Evolutionary conservation across 2,113 vertebrate genomes (phyloP), one percentile per base, ranked within the genome.

Genomic region (Xiphophorus hellerii): DNA sequence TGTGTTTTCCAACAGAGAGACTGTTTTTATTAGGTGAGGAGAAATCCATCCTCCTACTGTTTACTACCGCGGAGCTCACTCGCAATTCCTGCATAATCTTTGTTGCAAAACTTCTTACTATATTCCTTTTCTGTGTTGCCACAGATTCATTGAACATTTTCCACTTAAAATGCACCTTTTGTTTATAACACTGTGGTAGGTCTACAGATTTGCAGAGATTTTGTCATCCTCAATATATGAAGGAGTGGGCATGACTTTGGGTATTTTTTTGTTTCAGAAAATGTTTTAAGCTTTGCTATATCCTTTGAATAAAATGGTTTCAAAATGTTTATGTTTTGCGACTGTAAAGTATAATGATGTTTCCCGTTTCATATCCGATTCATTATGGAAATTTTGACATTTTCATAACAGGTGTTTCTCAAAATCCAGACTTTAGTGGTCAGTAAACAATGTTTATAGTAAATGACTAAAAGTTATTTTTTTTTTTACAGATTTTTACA

Each of bases 361-460:
- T 54, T 54, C 5, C 48, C 20, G 14, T 54, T 22, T 54, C 5
- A 54, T 54, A 54, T 8, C 14, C 17, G 20, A 25, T 54, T 54
- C 48, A 54, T 51, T 22, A 17, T 66, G 44, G 8, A 3, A 63
- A 33, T 25, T 13, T 27, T 33, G 62, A 13, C 54, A 15, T 30
- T 62, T 61, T 44, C 10, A 3, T 20, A 44, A 48, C 27, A 14
- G 64, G 28, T 28, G 1, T 37, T 71, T 29, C 62, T 76, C 15
- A 71, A 73, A 68, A 48, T 22, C 6, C 37, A 67, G 51, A 42
- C 37, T 25, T 54, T 14, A 11, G 62, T 63, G 44, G 27, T 35
- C 37, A 42, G 29, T 62, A 80, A 74, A 74, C 31, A 37, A 66
- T 13, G 60, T 51, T 65, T 71, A 54, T 48, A 70, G 30, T 62